These are phyloP conservation scores for Propithecus perrieri DNA, from an alignment of 2,797 vertebrate species.

Conservation along the genomic window DNA sequence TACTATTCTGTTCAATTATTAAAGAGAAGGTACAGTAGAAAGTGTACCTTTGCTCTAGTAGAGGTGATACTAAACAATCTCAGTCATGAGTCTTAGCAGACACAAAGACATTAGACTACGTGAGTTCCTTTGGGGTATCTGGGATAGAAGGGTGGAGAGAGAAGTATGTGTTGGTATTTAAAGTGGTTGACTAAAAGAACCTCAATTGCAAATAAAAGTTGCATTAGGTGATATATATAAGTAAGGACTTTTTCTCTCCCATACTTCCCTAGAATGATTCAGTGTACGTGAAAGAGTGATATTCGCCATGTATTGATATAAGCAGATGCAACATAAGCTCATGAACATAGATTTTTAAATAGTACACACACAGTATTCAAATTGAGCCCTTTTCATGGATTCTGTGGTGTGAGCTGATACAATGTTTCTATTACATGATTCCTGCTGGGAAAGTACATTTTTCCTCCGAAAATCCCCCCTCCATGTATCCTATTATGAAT, in stretches of 20 bases:
- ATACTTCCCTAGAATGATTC: slow-evolving; percentile 77
- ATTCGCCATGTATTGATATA: slow-evolving; percentile 45
- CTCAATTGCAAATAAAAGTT: slow-evolving; percentile 68
- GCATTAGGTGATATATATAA: slow-evolving; percentile 77
- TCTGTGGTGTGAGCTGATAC: slow-evolving; percentile 77
- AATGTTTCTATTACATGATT: slow-evolving; percentile 84
- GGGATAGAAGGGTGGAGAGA: slow-evolving; percentile 62
- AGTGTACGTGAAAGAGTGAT: slow-evolving; percentile 77
- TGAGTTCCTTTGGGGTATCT: slow-evolving; percentile 68
- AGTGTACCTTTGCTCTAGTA: slow-evolving; percentile 75
- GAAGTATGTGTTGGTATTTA: slow-evolving; percentile 82
- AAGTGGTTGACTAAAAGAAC: slow-evolving; percentile 83
- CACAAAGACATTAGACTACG: slow-evolving; percentile 77
- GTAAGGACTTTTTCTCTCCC: slow-evolving; percentile 71
- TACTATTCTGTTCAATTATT: slow-evolving; percentile 76
- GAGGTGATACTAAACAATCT: slow-evolving; percentile 83
- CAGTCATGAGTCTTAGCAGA: slow-evolving; percentile 69
- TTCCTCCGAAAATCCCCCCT: slow-evolving; percentile 9
- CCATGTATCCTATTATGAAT: slow-evolving; percentile 80
- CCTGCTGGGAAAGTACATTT: slow-evolving; percentile 82
- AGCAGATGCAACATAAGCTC: slow-evolving; percentile 44
- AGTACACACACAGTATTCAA: slow-evolving; percentile 65
- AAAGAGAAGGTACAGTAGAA: slow-evolving; percentile 73
- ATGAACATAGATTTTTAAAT: slow-evolving; percentile 48
- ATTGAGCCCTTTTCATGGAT: slow-evolving; percentile 81